These are phyloP conservation scores for Lepidochrysops patricia DNA, from an alignment of 2,888 invertebrate genomes.

Conservation along the genomic window DNA sequence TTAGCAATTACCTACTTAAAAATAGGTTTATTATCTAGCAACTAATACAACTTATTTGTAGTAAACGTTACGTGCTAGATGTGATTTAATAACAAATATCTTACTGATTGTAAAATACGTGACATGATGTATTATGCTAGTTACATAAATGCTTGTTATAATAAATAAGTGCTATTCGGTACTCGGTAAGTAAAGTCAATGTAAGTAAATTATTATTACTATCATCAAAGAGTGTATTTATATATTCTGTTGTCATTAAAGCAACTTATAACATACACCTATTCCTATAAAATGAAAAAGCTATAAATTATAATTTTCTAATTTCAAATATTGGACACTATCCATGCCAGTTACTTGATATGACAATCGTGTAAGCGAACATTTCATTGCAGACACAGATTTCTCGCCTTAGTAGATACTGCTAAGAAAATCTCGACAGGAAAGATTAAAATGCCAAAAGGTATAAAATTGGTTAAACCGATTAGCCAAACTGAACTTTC, in stretches of 20 bases:
- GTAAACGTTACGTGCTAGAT: not conserved
- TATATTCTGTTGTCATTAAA: no score
- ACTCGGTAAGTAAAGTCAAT: no score
- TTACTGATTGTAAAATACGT: not conserved
- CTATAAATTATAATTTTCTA: no score
- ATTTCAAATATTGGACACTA: no score
- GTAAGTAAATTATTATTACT: no score
- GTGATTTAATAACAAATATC: not conserved
- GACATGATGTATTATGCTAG: no score
- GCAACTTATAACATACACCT: no score
- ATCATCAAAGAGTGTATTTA: no score
- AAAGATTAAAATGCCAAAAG: not conserved
- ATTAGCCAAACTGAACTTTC: not conserved
- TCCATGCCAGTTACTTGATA: not conserved
- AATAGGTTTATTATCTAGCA: not conserved
- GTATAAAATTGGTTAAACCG: not conserved
- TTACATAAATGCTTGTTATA: no score
- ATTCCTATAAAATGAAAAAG: no score
- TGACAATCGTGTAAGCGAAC: not conserved
- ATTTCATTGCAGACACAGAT: conserved; percentile 1
- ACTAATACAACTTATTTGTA: not conserved
- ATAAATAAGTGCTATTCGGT: no score
- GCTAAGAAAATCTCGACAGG: not conserved
- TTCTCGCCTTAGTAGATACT: not conserved
- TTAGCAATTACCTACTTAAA: no score